Conservation (phyloP, 64 coral and sea anemone genomes). For the Anthopleura sola region DNA sequence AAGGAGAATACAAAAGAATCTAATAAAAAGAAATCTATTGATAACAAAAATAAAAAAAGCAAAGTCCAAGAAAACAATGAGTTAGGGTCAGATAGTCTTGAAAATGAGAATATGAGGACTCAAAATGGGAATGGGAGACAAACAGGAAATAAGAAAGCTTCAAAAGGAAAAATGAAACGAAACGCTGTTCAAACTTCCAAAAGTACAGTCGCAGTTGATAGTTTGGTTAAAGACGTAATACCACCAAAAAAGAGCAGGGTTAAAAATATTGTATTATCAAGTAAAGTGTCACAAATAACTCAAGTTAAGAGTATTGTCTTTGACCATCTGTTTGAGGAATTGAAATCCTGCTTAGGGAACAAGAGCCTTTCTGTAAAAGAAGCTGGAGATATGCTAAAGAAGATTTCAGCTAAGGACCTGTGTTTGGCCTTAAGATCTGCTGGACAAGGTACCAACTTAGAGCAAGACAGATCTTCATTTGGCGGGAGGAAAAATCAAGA, state of each 20-base stretch:
- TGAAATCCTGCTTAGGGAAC: conserved; percentile 39
- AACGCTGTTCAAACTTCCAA: background rate
- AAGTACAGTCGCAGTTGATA: background rate
- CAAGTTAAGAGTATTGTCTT: conserved; percentile 43
- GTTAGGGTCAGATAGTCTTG: background rate
- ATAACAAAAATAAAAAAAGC: background rate
- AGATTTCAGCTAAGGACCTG: conserved; percentile 31
- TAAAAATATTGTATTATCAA: background rate
- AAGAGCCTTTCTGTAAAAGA: conserved; percentile 30
- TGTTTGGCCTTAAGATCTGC: conserved; percentile 27
- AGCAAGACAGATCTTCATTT: background rate
- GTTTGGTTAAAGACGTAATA: background rate
- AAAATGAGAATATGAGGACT: background rate
- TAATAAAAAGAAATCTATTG: background rate
- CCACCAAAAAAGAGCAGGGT: background rate
- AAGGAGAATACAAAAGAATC: background rate
- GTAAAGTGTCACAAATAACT: conserved; percentile 4
- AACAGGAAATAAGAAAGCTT: background rate
- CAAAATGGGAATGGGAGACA: background rate
- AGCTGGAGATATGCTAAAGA: conserved; percentile 5
- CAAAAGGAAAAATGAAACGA: background rate
- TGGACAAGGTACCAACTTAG: background rate
- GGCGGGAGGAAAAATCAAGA: background rate
- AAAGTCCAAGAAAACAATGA: background rate
- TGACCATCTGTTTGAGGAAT: conserved; percentile 53